phyloP scores from a whole-genome alignment of 2,797 vertebrate genomes.

The Bovichtus variegatus region DNA sequence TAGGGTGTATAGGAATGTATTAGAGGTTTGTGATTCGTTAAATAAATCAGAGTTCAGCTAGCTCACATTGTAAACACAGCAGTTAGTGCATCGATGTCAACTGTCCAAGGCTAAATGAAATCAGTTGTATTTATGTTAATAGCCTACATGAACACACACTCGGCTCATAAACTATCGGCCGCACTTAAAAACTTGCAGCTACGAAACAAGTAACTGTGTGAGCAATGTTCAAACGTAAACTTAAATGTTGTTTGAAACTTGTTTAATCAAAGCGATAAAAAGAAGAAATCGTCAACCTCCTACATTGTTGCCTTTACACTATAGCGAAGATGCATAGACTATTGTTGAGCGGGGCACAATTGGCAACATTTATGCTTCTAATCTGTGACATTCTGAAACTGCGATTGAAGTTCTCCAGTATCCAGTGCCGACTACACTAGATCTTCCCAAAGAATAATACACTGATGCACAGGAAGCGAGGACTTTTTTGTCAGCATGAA shows the following conservation, averaged over 20 bases:
- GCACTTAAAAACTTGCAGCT: not conserved
- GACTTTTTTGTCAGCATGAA: not conserved
- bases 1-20: not conserved
- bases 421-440: not conserved
- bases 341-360: not conserved
- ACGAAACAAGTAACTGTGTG: not conserved
- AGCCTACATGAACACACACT: no score
- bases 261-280: not conserved
- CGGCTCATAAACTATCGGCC: not conserved
- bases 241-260: not conserved
- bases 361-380: not conserved
- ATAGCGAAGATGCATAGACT: not conserved
- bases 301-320: not conserved
- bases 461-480: slow-evolving; percentile 11
- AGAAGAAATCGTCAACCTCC: not conserved
- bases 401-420: not conserved
- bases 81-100: no score
- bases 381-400: slow-evolving; percentile 17
- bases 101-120: not conserved
- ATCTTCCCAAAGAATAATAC: slow-evolving; percentile 2
- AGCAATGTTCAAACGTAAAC: not conserved
- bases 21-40: not conserved
- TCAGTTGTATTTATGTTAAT: not conserved
- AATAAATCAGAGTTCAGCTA: no score
- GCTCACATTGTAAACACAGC: not conserved